phyloP scores from a whole-genome alignment of 2,113 vertebrate genomes.

The Helogale parvula region DNA sequence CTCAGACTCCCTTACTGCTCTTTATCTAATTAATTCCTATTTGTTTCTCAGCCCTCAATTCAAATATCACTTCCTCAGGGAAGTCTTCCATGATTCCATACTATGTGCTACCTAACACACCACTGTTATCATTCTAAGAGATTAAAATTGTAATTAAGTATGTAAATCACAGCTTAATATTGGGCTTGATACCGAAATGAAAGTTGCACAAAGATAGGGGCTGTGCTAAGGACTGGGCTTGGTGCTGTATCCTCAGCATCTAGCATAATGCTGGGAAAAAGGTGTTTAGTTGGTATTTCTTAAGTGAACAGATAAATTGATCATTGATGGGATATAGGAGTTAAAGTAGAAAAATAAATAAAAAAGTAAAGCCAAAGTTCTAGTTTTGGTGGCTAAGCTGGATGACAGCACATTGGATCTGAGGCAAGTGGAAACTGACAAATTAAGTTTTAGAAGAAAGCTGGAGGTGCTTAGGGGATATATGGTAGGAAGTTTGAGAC shows the following conservation, averaged over 20 bases:
- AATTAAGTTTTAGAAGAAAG: not conserved
- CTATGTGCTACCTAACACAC: not conserved
- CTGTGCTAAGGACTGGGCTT: not conserved
- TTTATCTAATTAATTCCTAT: constrained; percentile 3
- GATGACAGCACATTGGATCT: not conserved
- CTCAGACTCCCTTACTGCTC: not conserved
- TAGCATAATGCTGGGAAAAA: not conserved
- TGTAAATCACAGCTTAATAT: not conserved
- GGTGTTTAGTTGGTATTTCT: not conserved
- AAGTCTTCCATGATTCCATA: not conserved
- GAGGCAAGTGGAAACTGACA: not conserved
- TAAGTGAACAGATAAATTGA: not conserved
- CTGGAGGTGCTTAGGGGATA: not conserved
- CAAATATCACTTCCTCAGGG: not conserved
- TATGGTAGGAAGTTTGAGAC: not conserved
- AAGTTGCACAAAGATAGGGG: not conserved
- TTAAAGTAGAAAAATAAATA: not conserved
- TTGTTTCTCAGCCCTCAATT: not conserved
- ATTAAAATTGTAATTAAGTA: not conserved
- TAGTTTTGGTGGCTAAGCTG: not conserved
- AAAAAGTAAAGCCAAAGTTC: constrained; percentile 7
- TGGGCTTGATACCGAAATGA: not conserved
- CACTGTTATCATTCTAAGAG: not conserved
- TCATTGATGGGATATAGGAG: not conserved
- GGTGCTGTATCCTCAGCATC: not conserved